Conservation (phyloP, 2,797 vertebrate genomes). For the Gila robusta region DNA sequence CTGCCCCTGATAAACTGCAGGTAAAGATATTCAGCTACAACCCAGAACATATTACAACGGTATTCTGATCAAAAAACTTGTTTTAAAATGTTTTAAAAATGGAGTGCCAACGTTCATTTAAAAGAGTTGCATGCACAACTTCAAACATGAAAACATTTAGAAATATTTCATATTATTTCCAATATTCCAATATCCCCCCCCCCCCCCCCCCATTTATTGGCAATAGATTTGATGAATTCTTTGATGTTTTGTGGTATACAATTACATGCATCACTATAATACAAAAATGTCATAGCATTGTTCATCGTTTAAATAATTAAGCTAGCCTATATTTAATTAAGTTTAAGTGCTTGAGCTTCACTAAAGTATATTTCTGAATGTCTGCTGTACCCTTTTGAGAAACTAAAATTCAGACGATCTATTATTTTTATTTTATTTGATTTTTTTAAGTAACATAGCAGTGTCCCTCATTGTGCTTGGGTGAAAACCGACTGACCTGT, state of each 20-base stretch:
- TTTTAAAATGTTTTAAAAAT: neutral
- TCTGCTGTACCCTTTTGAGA: neutral
- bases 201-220: neutral
- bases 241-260: neutral
- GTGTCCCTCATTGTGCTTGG: neutral
- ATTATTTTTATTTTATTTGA: neutral
- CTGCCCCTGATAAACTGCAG: conserved; percentile 89
- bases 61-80: neutral
- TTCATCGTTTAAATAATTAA: neutral
- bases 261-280: neutral
- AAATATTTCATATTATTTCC: too few relatives aligned
- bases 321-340: neutral
- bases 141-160: too few relatives aligned
- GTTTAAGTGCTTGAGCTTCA: neutral
- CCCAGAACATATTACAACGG: neutral
- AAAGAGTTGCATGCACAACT: too few relatives aligned
- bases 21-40: conserved; percentile 68
- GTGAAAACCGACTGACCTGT: neutral
- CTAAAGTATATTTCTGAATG: neutral
- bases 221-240: neutral
- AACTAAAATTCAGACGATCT: neutral
- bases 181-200: too few relatives aligned
- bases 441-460: neutral
- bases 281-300: neutral
- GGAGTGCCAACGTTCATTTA: neutral